phyloP scores from a whole-genome alignment of 2,888 invertebrate species.

The Lithophane semibrunnea region DNA sequence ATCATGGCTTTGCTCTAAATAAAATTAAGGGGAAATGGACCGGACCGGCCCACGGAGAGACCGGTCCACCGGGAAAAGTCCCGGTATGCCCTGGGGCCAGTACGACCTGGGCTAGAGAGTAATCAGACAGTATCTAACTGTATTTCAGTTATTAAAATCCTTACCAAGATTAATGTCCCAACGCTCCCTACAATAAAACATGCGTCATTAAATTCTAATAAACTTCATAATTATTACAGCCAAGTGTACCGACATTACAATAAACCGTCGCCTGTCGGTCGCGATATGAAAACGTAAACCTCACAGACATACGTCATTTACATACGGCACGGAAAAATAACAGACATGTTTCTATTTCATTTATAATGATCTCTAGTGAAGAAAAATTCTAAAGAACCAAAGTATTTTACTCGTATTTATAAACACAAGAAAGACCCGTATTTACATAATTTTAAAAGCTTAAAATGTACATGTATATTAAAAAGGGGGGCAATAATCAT shows the following conservation, averaged over 20 bases:
- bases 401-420: too few relatives aligned
- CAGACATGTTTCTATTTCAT: background rate
- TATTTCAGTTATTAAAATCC: constrained; percentile 11
- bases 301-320: constrained; percentile 2
- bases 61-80: too few relatives aligned
- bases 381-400: too few relatives aligned
- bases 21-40: too few relatives aligned
- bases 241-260: background rate
- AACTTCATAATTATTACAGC: constrained; percentile 23
- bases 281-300: constrained; percentile 19
- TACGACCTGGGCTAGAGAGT: background rate
- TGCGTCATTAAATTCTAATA: constrained; percentile 35
- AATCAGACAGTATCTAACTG: background rate
- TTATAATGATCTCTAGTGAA: too few relatives aligned
- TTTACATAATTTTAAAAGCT: too few relatives aligned
- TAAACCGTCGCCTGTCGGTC: background rate
- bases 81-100: too few relatives aligned
- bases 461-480: too few relatives aligned
- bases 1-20: too few relatives aligned
- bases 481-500: too few relatives aligned
- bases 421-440: too few relatives aligned
- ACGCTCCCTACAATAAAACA: constrained; percentile 11
- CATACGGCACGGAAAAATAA: constrained; percentile 14
- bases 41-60: too few relatives aligned
- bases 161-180: background rate